These are phyloP conservation scores for Enteromius mattozi DNA, from an alignment of 2,797 vertebrate species.

Conservation along the genomic window DNA sequence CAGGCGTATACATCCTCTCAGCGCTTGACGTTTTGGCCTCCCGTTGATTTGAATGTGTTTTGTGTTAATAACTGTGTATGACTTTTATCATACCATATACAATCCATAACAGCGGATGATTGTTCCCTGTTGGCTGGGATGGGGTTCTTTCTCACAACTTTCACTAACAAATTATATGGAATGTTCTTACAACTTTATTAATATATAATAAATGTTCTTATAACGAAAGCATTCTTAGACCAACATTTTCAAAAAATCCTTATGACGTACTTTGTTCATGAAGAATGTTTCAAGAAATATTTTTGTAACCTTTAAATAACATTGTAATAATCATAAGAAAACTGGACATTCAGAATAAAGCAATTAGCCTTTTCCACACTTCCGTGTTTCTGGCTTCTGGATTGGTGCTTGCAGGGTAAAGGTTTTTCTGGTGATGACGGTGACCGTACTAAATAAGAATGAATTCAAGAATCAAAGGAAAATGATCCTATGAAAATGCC, in stretches of 20 bases:
- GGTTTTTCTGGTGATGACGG: no score
- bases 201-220: neutral
- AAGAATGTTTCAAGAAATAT: neutral
- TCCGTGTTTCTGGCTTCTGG: no score
- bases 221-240: neutral
- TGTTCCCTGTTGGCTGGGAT: neutral
- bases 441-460: no score
- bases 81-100: neutral
- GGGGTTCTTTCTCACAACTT: neutral
- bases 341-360: no score
- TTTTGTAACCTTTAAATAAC: neutral
- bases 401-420: no score
- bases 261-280: neutral
- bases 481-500: no score
- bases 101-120: neutral
- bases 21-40: neutral
- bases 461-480: no score
- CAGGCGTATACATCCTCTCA: neutral
- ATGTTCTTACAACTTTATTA: neutral
- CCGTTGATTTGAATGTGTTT: neutral
- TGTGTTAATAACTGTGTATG: neutral
- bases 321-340: neutral
- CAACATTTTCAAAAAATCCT: neutral
- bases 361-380: no score
- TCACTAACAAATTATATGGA: neutral